These are phyloP conservation scores for Pelodytes ibericus DNA, from an alignment of 2,797 vertebrate species.

Conservation along the genomic window DNA sequence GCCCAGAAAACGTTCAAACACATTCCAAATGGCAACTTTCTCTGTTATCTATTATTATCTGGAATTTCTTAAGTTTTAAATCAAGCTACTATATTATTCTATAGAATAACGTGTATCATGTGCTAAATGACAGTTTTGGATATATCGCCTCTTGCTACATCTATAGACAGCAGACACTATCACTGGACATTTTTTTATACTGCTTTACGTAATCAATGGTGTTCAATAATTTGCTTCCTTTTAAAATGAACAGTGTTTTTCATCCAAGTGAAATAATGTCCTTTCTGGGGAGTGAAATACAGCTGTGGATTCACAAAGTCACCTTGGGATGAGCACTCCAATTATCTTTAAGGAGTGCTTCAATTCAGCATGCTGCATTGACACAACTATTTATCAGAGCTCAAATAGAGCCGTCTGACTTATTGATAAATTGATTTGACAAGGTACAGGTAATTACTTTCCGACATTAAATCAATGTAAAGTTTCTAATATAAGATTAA, in stretches of 20 bases:
- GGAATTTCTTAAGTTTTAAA: background rate
- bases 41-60: no score
- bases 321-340: constrained; percentile 35
- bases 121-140: background rate
- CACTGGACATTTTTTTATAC: background rate
- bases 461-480: background rate
- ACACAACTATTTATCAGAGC: constrained; percentile 17
- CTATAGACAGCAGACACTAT: background rate
- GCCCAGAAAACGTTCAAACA: no score
- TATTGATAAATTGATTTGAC: constrained; percentile 3
- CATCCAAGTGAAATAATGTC: background rate
- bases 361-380: constrained; percentile 1
- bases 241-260: background rate
- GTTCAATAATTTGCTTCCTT: constrained; percentile 7
- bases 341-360: constrained; percentile 40
- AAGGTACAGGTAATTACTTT: constrained; percentile 1
- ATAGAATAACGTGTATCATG: no score
- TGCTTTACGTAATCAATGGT: constrained; percentile 47
- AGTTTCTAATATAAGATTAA: background rate
- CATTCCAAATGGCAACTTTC: no score
- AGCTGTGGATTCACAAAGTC: constrained; percentile 16
- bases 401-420: constrained; percentile 7
- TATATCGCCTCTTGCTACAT: background rate
- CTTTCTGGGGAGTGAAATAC: background rate
- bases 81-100: background rate